Evolutionary conservation across 2,888 invertebrate species (phyloP).

Genomic region (Tenodera sinensis): DNA sequence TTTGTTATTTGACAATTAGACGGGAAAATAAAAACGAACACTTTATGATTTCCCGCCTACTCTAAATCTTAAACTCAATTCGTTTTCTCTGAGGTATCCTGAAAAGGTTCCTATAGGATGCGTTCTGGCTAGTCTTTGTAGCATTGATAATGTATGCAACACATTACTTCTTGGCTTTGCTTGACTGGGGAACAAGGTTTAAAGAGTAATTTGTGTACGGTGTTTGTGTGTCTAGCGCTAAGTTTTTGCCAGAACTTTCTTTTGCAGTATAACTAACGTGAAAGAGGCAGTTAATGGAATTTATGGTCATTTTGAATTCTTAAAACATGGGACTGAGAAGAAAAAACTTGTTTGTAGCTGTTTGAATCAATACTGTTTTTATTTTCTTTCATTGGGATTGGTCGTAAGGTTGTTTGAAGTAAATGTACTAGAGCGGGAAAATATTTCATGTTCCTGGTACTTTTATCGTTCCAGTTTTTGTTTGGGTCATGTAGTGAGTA

Average conservation of each 20-base stretch:
- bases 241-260: not conserved
- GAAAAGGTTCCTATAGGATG: not conserved
- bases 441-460: not conserved
- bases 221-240: not conserved
- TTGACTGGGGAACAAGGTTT: not conserved
- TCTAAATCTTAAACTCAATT: constrained; percentile 11
- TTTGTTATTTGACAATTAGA: constrained; percentile 21
- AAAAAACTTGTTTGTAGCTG: not conserved
- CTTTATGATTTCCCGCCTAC: constrained; percentile 10
- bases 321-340: not conserved
- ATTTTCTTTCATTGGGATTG: not conserved
- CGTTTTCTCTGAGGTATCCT: not conserved
- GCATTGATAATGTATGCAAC: not conserved
- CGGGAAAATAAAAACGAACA: constrained; percentile 19
- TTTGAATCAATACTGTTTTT: not conserved
- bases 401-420: not conserved
- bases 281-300: not conserved
- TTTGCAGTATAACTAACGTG: not conserved
- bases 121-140: not conserved
- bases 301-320: not conserved
- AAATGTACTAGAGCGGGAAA: not conserved
- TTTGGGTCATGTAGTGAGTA: not conserved
- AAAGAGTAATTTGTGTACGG: not conserved
- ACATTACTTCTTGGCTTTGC: not conserved
- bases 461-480: not conserved